These are phyloP conservation scores for Deilephila porcellus DNA, from an alignment of 2,888 invertebrate species.

Conservation along the genomic window DNA sequence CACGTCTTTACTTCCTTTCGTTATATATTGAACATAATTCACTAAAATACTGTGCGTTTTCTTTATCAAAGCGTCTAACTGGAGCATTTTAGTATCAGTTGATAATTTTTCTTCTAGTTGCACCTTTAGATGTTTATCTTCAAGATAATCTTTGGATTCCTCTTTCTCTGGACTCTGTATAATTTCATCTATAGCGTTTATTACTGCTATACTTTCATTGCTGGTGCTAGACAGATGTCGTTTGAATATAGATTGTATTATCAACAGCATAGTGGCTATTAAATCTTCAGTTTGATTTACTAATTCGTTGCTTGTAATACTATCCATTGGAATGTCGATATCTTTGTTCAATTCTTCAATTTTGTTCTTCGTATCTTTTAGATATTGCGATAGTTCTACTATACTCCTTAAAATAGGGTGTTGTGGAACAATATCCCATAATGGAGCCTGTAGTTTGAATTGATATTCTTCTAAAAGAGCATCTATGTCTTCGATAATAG, in stretches of 20 bases:
- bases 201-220: slow-evolving; percentile 60
- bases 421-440: slow-evolving; percentile 49
- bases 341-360: slow-evolving; percentile 57
- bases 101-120: slow-evolving; percentile 86
- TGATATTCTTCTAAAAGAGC: slow-evolving; percentile 62
- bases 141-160: slow-evolving; percentile 79
- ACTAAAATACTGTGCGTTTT: slow-evolving; percentile 71
- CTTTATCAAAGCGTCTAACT: slow-evolving; percentile 75
- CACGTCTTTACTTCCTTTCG: slow-evolving; percentile 50
- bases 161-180: slow-evolving; percentile 66
- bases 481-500: slow-evolving; percentile 56
- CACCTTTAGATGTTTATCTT: slow-evolving; percentile 88
- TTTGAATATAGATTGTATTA: slow-evolving; percentile 72
- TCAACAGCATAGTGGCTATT: slow-evolving; percentile 65
- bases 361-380: slow-evolving; percentile 54
- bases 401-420: slow-evolving; percentile 70
- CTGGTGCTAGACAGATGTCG: slow-evolving; percentile 66
- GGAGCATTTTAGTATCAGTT: slow-evolving; percentile 85
- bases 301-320: slow-evolving; percentile 45
- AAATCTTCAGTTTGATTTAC: slow-evolving; percentile 68
- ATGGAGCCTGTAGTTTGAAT: slow-evolving; percentile 56
- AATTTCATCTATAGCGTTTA: slow-evolving; percentile 69
- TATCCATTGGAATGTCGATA: slow-evolving; percentile 57
- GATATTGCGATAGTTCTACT: slow-evolving; percentile 56
- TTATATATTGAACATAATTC: slow-evolving; percentile 72